Conservation (phyloP, 1,140 invertebrate genomes). For the Diprion similis region DNA sequence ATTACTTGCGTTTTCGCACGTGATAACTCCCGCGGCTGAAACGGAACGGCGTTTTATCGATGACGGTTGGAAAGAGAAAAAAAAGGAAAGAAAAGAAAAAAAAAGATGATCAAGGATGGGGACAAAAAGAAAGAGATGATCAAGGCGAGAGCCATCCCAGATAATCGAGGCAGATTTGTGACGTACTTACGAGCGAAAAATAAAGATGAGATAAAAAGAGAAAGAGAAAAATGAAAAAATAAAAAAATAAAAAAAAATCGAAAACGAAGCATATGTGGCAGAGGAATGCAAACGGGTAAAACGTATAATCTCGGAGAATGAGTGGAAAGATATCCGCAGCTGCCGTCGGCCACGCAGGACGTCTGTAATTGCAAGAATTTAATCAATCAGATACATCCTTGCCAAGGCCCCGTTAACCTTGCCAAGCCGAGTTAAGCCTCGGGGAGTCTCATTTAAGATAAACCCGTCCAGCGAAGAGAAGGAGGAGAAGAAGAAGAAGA, state of each 20-base stretch:
- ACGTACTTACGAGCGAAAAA: no score
- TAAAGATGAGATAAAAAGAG: no score
- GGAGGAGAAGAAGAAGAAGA: neutral
- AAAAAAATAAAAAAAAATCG: no score
- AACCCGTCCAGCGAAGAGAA: constrained; percentile 29
- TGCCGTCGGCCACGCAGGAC: no score
- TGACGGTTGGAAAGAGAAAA: no score
- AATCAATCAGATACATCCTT: constrained; percentile 57
- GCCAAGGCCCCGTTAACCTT: constrained; percentile 36
- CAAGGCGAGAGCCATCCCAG: neutral
- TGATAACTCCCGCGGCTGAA: neutral
- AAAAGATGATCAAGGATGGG: no score
- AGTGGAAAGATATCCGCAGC: no score
- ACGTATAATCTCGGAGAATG: neutral
- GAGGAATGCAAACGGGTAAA: neutral
- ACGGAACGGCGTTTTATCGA: neutral
- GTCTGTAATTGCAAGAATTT: constrained; percentile 57
- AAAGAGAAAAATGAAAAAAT: no score
- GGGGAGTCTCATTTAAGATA: constrained; percentile 56
- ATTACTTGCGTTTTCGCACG: neutral
- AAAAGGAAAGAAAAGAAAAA: no score
- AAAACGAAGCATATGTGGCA: neutral
- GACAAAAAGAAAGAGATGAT: no score
- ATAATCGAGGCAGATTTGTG: neutral
- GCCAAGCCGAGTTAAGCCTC: constrained; percentile 48